Evolutionary conservation across 2,888 invertebrate genomes (phyloP), one percentile per base, ranked within the genome.

Genomic region (Entomobrya proxima): DNA sequence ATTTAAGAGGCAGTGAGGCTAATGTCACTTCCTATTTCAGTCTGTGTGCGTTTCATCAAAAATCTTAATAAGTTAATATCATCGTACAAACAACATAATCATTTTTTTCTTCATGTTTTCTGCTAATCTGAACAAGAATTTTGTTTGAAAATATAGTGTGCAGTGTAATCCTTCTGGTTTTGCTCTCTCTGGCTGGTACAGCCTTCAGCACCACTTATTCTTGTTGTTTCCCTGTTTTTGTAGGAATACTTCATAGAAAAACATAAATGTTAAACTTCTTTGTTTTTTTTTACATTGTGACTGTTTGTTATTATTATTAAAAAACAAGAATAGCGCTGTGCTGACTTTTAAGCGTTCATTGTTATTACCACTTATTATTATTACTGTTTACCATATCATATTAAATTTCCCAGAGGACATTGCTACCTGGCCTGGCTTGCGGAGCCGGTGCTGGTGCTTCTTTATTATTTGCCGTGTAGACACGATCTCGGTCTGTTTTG

Each of bases 371-470:
- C n/a, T n/a, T n/a, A n/a, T 37, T 64, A 67, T 80, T 80, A 72
- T 67, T 67, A 67, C 37, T 67, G 64, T 67, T 67, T 67, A 37
- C 37, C 64, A 21, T 35, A 37, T 18, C 64, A 67, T 67, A 67
- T 67, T 67, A 67, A 67, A 67, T 67, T 67, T 67, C 64, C 80
- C 55, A 80, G 80, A 80, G 80, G 80, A 80, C 80, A 80, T 80
- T 80, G 80, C 80, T 80, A 80, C 80, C 72, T 58, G 55, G 61
- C 21, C 32, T 74, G 32, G 27, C 13, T n/a, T 11, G 47, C n/a
- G 47, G 11, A 55, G 55, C 27, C 55, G 61, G 61, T 32, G 30
- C 30, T 30, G 30, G n/a, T 32, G 61, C 30, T n/a, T 61, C 32
- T 61, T 32, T n/a, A n/a, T n/a, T n/a, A n/a, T n/a, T n/a, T n/a